These are phyloP conservation scores for Dascillus cervinus DNA, from an alignment of 2,888 invertebrate genomes.

Conservation along the genomic window DNA sequence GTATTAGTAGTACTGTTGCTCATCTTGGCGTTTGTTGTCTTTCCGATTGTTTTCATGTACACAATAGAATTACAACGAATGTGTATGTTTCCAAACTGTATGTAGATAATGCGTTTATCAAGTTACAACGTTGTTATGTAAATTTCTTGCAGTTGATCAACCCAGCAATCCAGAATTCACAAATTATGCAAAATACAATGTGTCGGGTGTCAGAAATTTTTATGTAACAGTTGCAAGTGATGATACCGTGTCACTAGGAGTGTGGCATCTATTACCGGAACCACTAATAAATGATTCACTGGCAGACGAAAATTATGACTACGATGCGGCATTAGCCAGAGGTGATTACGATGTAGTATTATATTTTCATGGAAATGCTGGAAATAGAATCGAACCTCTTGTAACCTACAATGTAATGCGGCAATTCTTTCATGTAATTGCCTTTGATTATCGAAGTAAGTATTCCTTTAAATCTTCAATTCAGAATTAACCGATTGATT, in stretches of 20 bases:
- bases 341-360: slow-evolving; percentile 35
- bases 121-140: neutral
- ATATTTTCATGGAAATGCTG: slow-evolving; percentile 40
- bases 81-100: slow-evolving; percentile 68
- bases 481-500: neutral
- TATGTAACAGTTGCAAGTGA: slow-evolving; percentile 47
- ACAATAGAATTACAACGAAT: slow-evolving; percentile 60
- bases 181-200: slow-evolving; percentile 4
- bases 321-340: slow-evolving; percentile 46
- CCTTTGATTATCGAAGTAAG: slow-evolving; percentile 39
- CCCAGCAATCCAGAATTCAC: slow-evolving; percentile 1
- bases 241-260: slow-evolving; percentile 47
- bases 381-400: slow-evolving; percentile 37
- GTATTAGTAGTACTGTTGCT: slow-evolving; percentile 37
- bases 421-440: slow-evolving; percentile 38
- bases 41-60: slow-evolving; percentile 64
- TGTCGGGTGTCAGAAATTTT: slow-evolving; percentile 48
- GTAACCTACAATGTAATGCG: slow-evolving; percentile 68
- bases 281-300: slow-evolving; percentile 48
- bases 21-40: slow-evolving; percentile 54
- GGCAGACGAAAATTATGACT: slow-evolving; percentile 43
- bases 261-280: slow-evolving; percentile 75
- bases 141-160: neutral
- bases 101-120: slow-evolving; percentile 33
- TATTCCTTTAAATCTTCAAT: slow-evolving; percentile 1